Evolutionary conservation across 2,888 invertebrate genomes (phyloP), one percentile per base, ranked within the genome.

Genomic region (Xestia sexstrigata): DNA sequence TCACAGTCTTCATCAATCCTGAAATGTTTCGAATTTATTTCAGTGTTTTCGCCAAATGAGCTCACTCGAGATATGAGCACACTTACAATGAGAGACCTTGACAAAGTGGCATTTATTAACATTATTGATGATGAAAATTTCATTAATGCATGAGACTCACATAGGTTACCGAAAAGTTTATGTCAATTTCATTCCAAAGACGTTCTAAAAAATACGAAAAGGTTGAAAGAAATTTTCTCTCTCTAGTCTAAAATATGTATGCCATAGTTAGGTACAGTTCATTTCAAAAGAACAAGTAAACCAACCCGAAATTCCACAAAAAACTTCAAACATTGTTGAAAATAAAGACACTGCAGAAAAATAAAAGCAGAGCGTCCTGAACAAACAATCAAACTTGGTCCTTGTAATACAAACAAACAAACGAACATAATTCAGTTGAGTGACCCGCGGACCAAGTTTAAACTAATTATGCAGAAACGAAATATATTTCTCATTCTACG

Each of bases 401-500:
- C 82, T 87, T 89, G 85, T 87, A 87, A 88, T 83, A 89, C 89
- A 89, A 89, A 89, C 89, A 90, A 90, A 91, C 91, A 92, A 92
- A 93, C 91, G 91, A 92, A 92, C 90, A 90, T 93, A 94, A 95
- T 94, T 94, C 90, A 86, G 85, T 91, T 89, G 91, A 93, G 91
- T 92, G 92, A 92, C 91, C 90, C 90, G 81, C 81, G 82, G 89
- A 82, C 88, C 87, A 87, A 85, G 87, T 84, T 86, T 92, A 92
- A 95, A 92, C 91, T 93, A 93, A 94, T 95, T 94, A 95, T 88
- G 89, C 90, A 89, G 91, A 92, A 91, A 88, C 89, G 89, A 92
- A 93, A 93, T 91, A 89, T 87, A 92, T 88, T 87, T 88, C 86
- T 87, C 89, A 83, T 89, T 89, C 82, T 85, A 74, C 76, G n/a